Evolutionary conservation across 2,797 vertebrate genomes (phyloP).

Genomic region (Scolopax bukidnonensis): DNA sequence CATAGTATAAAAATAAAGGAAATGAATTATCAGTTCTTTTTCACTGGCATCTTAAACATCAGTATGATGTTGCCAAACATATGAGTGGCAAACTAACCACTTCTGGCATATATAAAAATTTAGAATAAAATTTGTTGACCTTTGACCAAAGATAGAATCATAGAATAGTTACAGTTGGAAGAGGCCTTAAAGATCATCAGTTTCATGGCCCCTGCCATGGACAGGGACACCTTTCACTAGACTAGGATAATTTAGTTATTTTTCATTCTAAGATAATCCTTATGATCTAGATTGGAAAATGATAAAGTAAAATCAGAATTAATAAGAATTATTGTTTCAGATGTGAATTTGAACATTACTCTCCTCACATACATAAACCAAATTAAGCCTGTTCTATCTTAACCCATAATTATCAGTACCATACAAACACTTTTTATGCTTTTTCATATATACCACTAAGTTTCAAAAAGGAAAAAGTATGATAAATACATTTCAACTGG

Average conservation of each 20-base stretch:
- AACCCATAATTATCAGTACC: conserved; percentile 76
- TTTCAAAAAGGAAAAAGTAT: conserved; percentile 78
- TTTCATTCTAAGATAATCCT: background rate
- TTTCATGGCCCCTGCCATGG: background rate
- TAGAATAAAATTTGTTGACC: background rate
- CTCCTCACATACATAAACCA: background rate
- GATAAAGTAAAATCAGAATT: conserved; percentile 22
- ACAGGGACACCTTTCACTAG: background rate
- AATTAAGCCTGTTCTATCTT: background rate
- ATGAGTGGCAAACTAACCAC: background rate
- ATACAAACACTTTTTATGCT: conserved; percentile 83
- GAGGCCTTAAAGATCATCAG: background rate
- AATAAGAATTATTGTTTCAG: background rate
- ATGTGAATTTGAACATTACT: background rate
- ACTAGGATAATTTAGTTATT: background rate
- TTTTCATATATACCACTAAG: conserved; percentile 61
- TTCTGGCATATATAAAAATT: background rate
- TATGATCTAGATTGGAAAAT: conserved; percentile 1
- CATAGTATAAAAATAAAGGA: background rate
- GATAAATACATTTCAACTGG: conserved; percentile 87
- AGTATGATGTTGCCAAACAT: background rate
- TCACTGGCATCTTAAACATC: background rate
- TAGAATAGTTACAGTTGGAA: background rate
- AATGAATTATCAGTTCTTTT: background rate
- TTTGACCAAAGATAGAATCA: background rate